Conservation (phyloP, 2,113 vertebrate genomes). For the Myanophis thanlyinensis region DNA sequence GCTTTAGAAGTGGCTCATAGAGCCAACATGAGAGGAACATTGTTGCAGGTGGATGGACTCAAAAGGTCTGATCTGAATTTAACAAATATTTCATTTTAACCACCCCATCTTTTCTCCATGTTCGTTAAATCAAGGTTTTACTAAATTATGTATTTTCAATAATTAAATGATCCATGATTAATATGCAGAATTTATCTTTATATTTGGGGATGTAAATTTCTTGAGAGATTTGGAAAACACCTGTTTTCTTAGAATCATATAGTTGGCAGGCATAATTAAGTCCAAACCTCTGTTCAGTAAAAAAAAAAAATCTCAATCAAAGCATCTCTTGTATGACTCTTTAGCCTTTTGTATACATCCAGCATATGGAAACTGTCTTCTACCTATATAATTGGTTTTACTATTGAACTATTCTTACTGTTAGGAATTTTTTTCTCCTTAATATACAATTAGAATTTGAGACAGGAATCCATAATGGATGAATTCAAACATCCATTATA, state of each 20-base stretch:
- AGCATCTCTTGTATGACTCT: neutral
- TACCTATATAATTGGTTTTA: neutral
- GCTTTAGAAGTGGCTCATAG: neutral
- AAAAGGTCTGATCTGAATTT: neutral
- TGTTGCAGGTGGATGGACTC: neutral
- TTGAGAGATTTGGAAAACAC: neutral
- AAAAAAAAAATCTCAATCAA: neutral
- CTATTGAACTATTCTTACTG: neutral
- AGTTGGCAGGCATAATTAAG: neutral
- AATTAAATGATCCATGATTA: neutral
- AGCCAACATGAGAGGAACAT: neutral
- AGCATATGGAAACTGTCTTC: neutral
- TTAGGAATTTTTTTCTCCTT: neutral
- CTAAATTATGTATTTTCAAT: neutral
- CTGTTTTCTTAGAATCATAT: neutral
- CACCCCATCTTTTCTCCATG: neutral
- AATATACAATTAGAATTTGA: neutral
- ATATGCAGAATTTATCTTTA: neutral
- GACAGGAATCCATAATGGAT: neutral
- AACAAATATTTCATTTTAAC: neutral
- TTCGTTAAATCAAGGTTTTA: neutral
- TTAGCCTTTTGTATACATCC: neutral
- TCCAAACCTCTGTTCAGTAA: neutral
- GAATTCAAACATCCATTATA: neutral
- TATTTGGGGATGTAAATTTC: neutral